phyloP scores from a whole-genome alignment of 1,140 invertebrate genomes.

The Apocrypta bakeri region DNA sequence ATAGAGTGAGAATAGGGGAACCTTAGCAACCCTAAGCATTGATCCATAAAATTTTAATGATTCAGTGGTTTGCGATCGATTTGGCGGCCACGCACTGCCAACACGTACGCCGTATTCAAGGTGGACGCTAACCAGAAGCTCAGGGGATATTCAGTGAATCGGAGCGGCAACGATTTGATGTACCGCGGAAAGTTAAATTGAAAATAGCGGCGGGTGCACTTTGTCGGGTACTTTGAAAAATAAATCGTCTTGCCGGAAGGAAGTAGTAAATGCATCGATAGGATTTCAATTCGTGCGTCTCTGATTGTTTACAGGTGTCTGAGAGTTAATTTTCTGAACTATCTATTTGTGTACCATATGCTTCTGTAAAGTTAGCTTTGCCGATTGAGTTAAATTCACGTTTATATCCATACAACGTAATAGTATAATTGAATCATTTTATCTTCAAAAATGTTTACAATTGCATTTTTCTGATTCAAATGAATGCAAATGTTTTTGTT shows the following conservation, averaged over 20 bases:
- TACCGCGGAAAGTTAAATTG: background rate
- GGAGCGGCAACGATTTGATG: background rate
- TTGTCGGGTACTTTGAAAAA: background rate
- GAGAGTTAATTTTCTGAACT: no score
- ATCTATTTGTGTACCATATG: no score
- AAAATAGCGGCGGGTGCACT: background rate
- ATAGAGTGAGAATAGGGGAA: background rate
- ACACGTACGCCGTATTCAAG: background rate
- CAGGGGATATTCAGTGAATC: constrained; percentile 5
- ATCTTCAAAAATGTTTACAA: background rate
- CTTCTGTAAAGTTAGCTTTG: no score
- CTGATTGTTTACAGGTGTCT: background rate
- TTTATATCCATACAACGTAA: no score
- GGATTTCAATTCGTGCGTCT: background rate
- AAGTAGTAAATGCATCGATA: background rate
- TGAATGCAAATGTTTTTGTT: background rate
- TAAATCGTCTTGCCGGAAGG: background rate
- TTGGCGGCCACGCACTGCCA: background rate
- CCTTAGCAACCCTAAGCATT: background rate
- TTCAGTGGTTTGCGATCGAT: constrained; percentile 9
- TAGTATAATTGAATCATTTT: background rate
- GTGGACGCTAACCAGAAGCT: constrained; percentile 9
- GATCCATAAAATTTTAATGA: constrained; percentile 13
- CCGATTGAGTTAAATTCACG: no score
- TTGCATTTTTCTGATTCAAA: background rate